Conservation (phyloP, 2,797 vertebrate species). For the Hoplostethus mediterraneus region DNA sequence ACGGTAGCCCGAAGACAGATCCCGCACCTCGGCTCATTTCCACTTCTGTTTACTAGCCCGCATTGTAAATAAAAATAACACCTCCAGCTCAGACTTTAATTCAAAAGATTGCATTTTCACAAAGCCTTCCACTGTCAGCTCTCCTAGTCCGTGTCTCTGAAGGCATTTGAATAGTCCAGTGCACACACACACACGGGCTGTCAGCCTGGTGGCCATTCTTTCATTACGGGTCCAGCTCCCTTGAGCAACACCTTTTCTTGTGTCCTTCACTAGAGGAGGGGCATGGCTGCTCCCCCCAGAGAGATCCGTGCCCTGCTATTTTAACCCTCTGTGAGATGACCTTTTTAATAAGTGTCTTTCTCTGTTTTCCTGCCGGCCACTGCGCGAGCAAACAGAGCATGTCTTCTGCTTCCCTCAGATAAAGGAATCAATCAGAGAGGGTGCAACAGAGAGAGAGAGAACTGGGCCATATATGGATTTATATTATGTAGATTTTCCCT, state of each 20-base stretch:
- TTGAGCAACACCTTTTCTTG: conserved; percentile 84
- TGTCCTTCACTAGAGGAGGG: conserved; percentile 83
- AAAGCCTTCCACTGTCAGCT: conserved; percentile 55
- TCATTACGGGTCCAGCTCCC: conserved; percentile 80
- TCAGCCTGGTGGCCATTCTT: conserved; percentile 78
- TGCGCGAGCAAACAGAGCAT: conserved; percentile 87
- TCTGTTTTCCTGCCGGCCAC: conserved; percentile 86
- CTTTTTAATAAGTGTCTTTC: conserved; percentile 91
- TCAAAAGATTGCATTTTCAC: conserved; percentile 73
- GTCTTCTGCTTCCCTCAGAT: conserved; percentile 86
- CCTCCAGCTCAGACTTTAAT: conserved; percentile 72
- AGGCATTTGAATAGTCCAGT: conserved; percentile 78
- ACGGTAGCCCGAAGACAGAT: conserved; percentile 55
- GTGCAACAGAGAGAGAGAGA: conserved; percentile 78
- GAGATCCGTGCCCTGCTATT: conserved; percentile 83
- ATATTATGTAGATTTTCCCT: conserved; percentile 84
- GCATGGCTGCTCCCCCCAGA: conserved; percentile 74
- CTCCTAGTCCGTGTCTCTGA: conserved; percentile 62
- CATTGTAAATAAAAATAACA: conserved; percentile 81
- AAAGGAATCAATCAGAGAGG: conserved; percentile 85
- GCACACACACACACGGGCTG: conserved; percentile 74
- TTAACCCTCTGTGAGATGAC: conserved; percentile 88
- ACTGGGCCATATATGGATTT: conserved; percentile 86
- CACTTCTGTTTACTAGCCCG: conserved; percentile 72
- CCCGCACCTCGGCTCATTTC: conserved; percentile 69